Base-by-base conservation (phyloP, 2,113 vertebrate species). In the Trematocara nigrifrons region DNA sequence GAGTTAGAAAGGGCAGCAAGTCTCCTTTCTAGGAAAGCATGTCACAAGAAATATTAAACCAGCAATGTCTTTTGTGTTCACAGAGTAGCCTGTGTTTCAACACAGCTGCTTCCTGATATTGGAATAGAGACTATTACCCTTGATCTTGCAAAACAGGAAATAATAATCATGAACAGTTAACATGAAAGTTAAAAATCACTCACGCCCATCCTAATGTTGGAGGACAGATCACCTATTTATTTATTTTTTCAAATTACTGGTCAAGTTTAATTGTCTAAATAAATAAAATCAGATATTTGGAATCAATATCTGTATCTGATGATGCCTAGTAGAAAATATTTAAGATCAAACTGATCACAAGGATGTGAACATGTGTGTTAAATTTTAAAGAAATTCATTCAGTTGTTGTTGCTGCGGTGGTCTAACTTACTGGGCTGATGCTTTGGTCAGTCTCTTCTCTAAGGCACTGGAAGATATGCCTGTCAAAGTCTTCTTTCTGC, bases 391-490 rank as follows among this genome's bases (percentile, higher is more conserved):
- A 76, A 29, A 76, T 74, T 3, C 22, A 47, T 49, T 49, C 42
- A 31, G 42, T 49, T 49, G 69, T 29, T 29, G 9, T 20, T n/a
- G 59, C 59, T 38, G 59, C 2, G 4, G 35, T 42, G 29, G 10
- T 91, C 22, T 10, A 3, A 84, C 93, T 92, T 94, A 99, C 98
- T 86, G 97, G 95, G 42, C 78, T 94, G 89, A 92, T 92, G 77
- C 92, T 94, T 53, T 94, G 95, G 53, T 97, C 96, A 2, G 91
- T 86, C 54, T 95, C 96, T 51, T 96, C 95, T 57, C 96, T 94
- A 92, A 99, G 94, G 69, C 97, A 97, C 47, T 96, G 95, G 93
- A 99, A 99, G 93, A 99, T 96, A 4, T 97, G 96, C 10, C 94
- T 92, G 80, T 99, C 98, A 51, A 99, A 98, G 31, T 96, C 96